Conservation (phyloP, 1,140 invertebrate genomes). For the Drosophila pruinosa region DNA sequence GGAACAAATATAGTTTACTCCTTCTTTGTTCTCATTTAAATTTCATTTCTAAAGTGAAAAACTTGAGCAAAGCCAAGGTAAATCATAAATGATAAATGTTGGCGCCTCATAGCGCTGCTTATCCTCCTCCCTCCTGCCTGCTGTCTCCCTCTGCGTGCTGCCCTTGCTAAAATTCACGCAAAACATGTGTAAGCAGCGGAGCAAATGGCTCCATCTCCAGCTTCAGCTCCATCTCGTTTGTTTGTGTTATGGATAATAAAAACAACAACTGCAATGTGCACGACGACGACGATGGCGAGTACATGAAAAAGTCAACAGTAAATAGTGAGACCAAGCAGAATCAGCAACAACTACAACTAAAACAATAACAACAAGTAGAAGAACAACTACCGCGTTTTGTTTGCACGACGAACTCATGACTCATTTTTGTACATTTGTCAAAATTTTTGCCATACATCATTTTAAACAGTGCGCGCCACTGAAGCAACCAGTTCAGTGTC, state of each 20-base stretch:
- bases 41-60: background rate
- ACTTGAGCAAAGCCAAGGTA: conserved; percentile 47
- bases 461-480: conserved; percentile 64
- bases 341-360: conserved; percentile 19
- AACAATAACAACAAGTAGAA: conserved; percentile 19
- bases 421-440: conserved; percentile 82
- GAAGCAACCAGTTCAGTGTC: background rate
- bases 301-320: conserved; percentile 77
- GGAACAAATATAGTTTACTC: too few relatives aligned
- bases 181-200: conserved; percentile 68
- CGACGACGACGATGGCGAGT: conserved; percentile 36
- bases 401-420: conserved; percentile 77
- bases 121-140: background rate
- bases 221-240: conserved; percentile 48
- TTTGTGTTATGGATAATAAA: conserved; percentile 66
- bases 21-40: background rate
- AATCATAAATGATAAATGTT: conserved; percentile 62
- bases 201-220: conserved; percentile 52
- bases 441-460: conserved; percentile 81
- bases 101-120: conserved; percentile 26
- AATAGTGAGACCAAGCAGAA: conserved; percentile 59
- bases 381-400: conserved; percentile 59
- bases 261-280: conserved; percentile 46
- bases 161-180: background rate
- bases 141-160: background rate